Conservation (phyloP, 2,113 vertebrate genomes). For the Pangasianodon hypophthalmus region DNA sequence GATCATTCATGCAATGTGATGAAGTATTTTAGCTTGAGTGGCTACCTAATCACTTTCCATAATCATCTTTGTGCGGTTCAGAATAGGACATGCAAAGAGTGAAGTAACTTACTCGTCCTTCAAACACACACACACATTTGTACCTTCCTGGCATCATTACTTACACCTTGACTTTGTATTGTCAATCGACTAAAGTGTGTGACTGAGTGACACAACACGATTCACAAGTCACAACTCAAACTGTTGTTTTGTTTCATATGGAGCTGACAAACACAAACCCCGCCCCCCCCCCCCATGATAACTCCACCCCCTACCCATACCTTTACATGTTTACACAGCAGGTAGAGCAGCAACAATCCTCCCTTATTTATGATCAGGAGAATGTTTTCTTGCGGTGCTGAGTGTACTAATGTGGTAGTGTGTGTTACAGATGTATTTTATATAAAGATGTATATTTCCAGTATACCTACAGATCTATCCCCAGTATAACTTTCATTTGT, state of each 20-base stretch:
- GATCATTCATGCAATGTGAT: slow-evolving; percentile 7
- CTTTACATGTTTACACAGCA: neutral
- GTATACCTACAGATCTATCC: neutral
- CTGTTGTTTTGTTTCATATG: neutral
- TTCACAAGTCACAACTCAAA: neutral
- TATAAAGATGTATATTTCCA: neutral
- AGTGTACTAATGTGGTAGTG: neutral
- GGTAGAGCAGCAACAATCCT: neutral
- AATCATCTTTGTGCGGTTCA: neutral
- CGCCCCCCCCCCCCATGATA: neutral
- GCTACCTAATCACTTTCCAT: slow-evolving; percentile 10
- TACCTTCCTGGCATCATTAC: neutral
- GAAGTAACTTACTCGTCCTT: slow-evolving; percentile 1
- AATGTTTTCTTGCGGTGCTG: neutral
- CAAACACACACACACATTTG: slow-evolving; percentile 4
- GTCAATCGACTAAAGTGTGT: neutral
- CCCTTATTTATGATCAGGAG: neutral
- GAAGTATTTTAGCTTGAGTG: slow-evolving; percentile 16
- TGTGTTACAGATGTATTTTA: slow-evolving; percentile 9
- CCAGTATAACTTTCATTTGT: neutral
- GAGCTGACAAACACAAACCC: neutral
- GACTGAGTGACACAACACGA: neutral
- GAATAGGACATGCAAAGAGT: neutral
- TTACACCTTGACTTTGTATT: neutral
- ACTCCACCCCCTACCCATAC: neutral